Base-by-base conservation (phyloP, 2,888 invertebrate genomes). In the Tipula confusa region DNA sequence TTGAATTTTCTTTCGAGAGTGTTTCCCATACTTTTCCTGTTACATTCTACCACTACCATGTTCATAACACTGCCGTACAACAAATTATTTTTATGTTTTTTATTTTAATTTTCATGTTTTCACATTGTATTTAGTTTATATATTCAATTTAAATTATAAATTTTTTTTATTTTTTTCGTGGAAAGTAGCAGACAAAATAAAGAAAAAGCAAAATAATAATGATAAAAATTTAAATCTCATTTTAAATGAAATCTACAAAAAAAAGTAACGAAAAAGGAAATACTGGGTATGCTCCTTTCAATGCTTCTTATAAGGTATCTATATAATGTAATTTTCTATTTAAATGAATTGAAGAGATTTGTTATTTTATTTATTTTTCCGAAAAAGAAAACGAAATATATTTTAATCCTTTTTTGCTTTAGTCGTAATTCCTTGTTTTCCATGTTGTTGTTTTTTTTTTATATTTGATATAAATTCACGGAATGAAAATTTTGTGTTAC, bases 61-160 rank as follows among this genome's bases (percentile, higher is more conserved):
- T n/a, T 38, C 18, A 48, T 48, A 48, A 64, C 64, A 64, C 24
- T 64, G 64, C 64, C 64, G 24, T 64, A 64, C 64, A 64, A 64
- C 64, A 64, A 64, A 64, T 64, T 64, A 64, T 64, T 64, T 64
- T 24, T 24, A 64, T 64, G 64, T 64, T 64, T 64, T 64, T 48
- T 48, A 48, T 64, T 64, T 64, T 64, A 64, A 64, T 64, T 64
- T 64, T 64, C 64, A 64, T 64, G 64, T 64, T 64, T 64, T 64
- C 64, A 64, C 64, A 64, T 64, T 64, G 64, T 64, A 64, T 64
- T 64, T 64, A 64, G 64, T 64, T 64, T 64, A 64, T 64, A 64
- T 64, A 64, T 64, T 64, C 64, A 64, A 64, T 64, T 64, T 64
- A 64, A 64, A 64, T 64, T 64, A 64, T 64, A 64, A 9, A 64